These are phyloP conservation scores for Muscidifurax raptorellus DNA, from an alignment of 1,140 invertebrate species.

Conservation along the genomic window DNA sequence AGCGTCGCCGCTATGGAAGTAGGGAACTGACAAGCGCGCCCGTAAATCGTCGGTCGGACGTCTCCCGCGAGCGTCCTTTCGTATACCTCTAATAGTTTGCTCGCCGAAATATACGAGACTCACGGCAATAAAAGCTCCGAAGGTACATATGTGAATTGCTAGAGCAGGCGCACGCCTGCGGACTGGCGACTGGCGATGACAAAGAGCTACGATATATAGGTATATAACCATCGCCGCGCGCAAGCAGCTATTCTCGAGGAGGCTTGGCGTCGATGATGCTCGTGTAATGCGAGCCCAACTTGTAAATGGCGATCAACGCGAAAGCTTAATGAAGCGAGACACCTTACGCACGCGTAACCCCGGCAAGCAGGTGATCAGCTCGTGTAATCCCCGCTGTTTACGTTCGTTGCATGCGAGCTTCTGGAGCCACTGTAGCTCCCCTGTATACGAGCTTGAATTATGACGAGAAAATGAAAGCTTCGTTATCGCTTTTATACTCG, in stretches of 20 bases:
- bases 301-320: constrained; percentile 3
- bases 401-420: background rate
- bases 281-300: background rate
- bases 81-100: background rate
- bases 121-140: constrained; percentile 15
- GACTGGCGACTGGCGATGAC: background rate
- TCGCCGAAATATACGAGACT: background rate
- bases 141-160: constrained; percentile 4
- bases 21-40: constrained; percentile 17
- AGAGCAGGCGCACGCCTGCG: background rate
- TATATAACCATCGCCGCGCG: background rate
- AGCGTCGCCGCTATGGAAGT: background rate
- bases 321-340: background rate
- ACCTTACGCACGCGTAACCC: background rate
- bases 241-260: background rate
- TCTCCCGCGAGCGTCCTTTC: constrained; percentile 11
- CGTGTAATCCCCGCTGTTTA: constrained; percentile 8
- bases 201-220: background rate
- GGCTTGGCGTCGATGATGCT: background rate
- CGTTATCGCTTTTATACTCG: background rate
- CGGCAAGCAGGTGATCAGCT: constrained; percentile 4
- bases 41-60: constrained; percentile 37
- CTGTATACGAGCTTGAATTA: background rate
- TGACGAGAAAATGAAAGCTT: background rate
- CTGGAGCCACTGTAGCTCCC: too few species aligned